These are phyloP conservation scores for Pandemis corylana DNA, from an alignment of 2,888 invertebrate genomes.

Conservation along the genomic window DNA sequence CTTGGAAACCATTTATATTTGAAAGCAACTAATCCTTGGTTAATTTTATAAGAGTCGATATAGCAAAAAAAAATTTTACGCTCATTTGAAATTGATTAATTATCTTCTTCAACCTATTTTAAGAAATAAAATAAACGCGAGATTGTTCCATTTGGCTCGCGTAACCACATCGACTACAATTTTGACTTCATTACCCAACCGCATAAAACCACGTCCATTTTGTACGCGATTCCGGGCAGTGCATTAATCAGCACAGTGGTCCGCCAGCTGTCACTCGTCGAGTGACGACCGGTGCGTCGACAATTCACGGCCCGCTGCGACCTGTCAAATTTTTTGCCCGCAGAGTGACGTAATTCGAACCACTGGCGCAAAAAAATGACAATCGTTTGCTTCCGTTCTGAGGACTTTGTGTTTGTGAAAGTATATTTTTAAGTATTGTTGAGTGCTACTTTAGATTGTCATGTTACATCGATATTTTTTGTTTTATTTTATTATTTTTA, in stretches of 20 bases:
- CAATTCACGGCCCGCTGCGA: slow-evolving; percentile 42
- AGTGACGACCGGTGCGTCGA: slow-evolving; percentile 44
- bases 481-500: not conserved
- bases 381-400: slow-evolving; percentile 30
- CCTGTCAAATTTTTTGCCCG: slow-evolving; percentile 43
- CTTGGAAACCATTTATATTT: too few species aligned
- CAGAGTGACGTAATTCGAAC: slow-evolving; percentile 37
- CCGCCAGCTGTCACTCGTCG: slow-evolving; percentile 40
- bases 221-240: slow-evolving; percentile 32
- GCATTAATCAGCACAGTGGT: slow-evolving; percentile 46
- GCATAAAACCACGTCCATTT: slow-evolving; percentile 33
- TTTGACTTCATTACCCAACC: slow-evolving; percentile 17
- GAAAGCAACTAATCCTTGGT: too few species aligned
- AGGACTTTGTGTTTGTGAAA: slow-evolving; percentile 1
- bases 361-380: slow-evolving; percentile 41
- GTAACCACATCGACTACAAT: not conserved
- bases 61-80: too few species aligned
- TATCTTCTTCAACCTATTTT: too few species aligned
- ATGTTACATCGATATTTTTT: not conserved
- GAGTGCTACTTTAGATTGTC: not conserved
- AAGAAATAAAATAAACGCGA: too few species aligned
- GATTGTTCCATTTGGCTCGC: not conserved
- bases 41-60: too few species aligned
- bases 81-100: too few species aligned
- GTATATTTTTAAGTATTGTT: not conserved